Evolutionary conservation across 1,140 invertebrate species (phyloP).

Genomic region (Lordiphosa collinella): DNA sequence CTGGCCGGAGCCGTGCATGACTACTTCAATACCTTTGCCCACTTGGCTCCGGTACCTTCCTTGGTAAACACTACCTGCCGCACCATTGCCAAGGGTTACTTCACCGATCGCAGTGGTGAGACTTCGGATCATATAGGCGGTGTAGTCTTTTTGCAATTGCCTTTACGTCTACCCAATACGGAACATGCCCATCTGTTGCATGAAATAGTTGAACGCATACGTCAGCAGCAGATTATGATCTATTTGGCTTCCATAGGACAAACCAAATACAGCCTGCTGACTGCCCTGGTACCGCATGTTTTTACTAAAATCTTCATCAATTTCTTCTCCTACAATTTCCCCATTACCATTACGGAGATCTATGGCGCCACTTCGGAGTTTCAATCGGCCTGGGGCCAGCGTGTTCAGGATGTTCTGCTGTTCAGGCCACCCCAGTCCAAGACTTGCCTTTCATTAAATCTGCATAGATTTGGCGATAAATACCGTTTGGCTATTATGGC

Average conservation of each 20-base stretch:
- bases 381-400: constrained; percentile 84
- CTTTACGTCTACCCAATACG: constrained; percentile 76
- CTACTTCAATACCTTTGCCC: constrained; percentile 54
- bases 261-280: constrained; percentile 84
- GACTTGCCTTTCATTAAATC: constrained; percentile 87
- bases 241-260: constrained; percentile 86
- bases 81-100: constrained; percentile 79
- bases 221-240: constrained; percentile 84
- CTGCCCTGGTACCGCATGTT: constrained; percentile 84
- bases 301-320: constrained; percentile 85
- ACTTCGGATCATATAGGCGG: constrained; percentile 72
- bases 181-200: constrained; percentile 80
- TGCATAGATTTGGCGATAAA: constrained; percentile 86
- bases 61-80: constrained; percentile 80
- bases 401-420: constrained; percentile 85
- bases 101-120: constrained; percentile 57
- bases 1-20: constrained; percentile 67
- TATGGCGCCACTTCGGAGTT: constrained; percentile 76
- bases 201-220: constrained; percentile 82
- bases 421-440: constrained; percentile 91
- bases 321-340: constrained; percentile 86
- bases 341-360: constrained; percentile 87
- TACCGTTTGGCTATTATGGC: constrained; percentile 87
- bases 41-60: constrained; percentile 53
- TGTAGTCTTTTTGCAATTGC: constrained; percentile 80